These are phyloP conservation scores for Agapostemon virescens DNA, from an alignment of 2,888 invertebrate species.

Conservation along the genomic window DNA sequence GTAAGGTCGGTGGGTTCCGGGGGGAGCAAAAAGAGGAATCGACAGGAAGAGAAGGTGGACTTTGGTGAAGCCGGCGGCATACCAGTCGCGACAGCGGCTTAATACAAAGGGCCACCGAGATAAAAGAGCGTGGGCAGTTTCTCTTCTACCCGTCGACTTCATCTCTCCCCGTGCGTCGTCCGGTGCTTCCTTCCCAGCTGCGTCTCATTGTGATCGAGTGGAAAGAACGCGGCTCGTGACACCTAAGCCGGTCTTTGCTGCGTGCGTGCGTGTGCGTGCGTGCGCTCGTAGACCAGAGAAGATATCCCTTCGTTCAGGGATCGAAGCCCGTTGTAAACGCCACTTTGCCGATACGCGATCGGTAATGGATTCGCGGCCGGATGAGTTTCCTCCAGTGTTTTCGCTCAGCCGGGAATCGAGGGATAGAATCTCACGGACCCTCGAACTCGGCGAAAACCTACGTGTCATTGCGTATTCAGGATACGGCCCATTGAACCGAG, in stretches of 20 bases:
- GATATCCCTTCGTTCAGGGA: neutral
- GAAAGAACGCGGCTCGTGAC: slow-evolving; percentile 54
- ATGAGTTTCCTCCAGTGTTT: slow-evolving; percentile 38
- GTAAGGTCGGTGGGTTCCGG: neutral
- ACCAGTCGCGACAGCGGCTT: slow-evolving; percentile 65
- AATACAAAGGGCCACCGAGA: slow-evolving; percentile 63
- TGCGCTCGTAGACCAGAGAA: neutral
- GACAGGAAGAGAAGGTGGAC: slow-evolving; percentile 58
- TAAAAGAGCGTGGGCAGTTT: slow-evolving; percentile 67
- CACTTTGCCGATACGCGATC: slow-evolving; percentile 54
- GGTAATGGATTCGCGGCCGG: slow-evolving; percentile 65
- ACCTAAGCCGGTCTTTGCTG: slow-evolving; percentile 50
- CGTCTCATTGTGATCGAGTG: slow-evolving; percentile 54
- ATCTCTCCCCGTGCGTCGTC: slow-evolving; percentile 48
- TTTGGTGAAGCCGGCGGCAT: slow-evolving; percentile 62
- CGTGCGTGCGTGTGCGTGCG: neutral
- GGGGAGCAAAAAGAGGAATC: slow-evolving; percentile 51
- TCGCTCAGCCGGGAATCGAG: neutral
- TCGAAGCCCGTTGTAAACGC: slow-evolving; percentile 55
- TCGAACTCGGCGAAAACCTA: slow-evolving; percentile 54
- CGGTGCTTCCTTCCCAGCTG: slow-evolving; percentile 43
- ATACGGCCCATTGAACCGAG: slow-evolving; percentile 72
- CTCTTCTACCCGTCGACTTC: slow-evolving; percentile 63
- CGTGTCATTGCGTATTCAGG: slow-evolving; percentile 75
- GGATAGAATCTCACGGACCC: slow-evolving; percentile 18